Base-by-base conservation (phyloP, 2,113 vertebrate genomes). In the Buteo buteo region DNA sequence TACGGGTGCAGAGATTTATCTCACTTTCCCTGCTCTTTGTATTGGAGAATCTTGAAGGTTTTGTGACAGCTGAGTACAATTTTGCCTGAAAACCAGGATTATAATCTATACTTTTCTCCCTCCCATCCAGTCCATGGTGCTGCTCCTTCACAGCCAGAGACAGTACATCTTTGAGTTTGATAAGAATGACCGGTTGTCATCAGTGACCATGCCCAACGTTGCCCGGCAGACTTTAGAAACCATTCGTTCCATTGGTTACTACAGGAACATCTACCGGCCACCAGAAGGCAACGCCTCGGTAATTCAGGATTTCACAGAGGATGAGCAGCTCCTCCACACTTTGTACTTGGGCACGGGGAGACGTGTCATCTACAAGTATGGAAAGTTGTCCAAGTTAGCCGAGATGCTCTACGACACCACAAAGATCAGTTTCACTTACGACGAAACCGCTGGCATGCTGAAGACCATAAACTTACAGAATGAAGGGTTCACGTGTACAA, bases 81-180 rank as follows among this genome's bases (percentile, higher is more conserved):
- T 86, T 88, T 61, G 8, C 32, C 72, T 47, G 34, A 61, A 93
- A 86, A 67, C 8, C 11, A 26, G 21, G 28, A n/a, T 42, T 50
- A 12, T 92, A 87, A 96, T 50, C 86, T 28, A 1, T 82, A 61
- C 10, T 61, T 95, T 94, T 91, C 79, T 93, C 73, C 93, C 88
- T 91, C 93, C 95, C 54, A 54, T 96, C 80, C 94, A 99, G 99
- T 99, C 99, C 83, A 99, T 99, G 99, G 99, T 99, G 59, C 97
- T 99, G 67, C 98, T 99, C 15, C 99, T 99, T 50, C 99, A 99
- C 96, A 99, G 99, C 97, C 99, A 99, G 97, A 98, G 99, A 78
- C 99, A 99, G 91, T 99, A 99, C 82, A 99, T 99, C 98, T 99
- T 99, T 58, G 99, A 99, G 95, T 99, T 99, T 52, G 99, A 99